Evolutionary conservation across 2,888 invertebrate genomes (phyloP), one percentile per base, ranked within the genome.

Genomic region (Monoplex corrugatus): DNA sequence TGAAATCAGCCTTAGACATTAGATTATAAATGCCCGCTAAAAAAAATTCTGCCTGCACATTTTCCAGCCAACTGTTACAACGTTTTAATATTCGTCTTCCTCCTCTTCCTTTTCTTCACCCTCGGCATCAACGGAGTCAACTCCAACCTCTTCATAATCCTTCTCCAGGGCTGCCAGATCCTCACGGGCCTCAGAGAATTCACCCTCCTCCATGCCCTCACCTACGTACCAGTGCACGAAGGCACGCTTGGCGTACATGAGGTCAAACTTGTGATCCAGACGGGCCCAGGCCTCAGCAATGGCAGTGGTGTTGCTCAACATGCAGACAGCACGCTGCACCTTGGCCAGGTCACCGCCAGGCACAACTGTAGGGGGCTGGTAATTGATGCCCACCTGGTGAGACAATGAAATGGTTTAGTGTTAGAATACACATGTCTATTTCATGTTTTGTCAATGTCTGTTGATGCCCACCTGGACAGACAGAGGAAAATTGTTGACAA

Each of bases 231-330:
- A 98, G 96, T 98, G 98, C 13, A 98, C 97, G 95, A 98, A 98
- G 3, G 98, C 98, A 89, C 98, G 97, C 95, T 98, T 98, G 90
- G 97, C 97, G 94, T 97, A 98, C 97, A 98, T 98, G 82, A 98
- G 96, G 90, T 97, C 97, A 95, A 97, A 98, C 95, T 98, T 98
- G 93, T 97, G 97, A 93, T 97, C 97, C 38, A 98, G 96, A 87
- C 97, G 97, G 89, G 97, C 97, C 98, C 98, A 98, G 87, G 98
- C 98, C 94, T 98, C 97, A 23, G 98, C 97, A 94, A 90, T 90
- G 82, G 94, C 98, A 28, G 98, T 98, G 23, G 98, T 98, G 96
- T 98, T 98, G 95, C 98, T 97, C 86, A 98, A 96, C 98, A 98
- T 98, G 89, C 98, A 97, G 5, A 98, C 97, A 75, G 94, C 93